Conservation (phyloP, 1,140 invertebrate species). For the Neoseiulus cucumeris region DNA sequence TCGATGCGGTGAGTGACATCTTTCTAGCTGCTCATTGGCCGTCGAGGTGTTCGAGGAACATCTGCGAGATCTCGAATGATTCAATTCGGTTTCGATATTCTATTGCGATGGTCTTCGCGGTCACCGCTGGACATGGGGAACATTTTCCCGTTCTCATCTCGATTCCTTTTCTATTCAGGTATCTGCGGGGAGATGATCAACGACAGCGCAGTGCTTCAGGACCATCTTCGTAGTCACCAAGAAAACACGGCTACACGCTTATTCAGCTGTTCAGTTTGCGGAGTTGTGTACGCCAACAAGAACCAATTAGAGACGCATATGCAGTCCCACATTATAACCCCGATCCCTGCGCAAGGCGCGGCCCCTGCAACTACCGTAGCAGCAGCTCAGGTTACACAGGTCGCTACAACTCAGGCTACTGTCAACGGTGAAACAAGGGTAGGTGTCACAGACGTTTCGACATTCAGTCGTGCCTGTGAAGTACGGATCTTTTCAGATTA, state of each 20-base stretch:
- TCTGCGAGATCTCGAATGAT: too few species aligned
- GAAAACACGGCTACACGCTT: background rate
- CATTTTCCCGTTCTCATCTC: too few species aligned
- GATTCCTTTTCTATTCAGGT: background rate
- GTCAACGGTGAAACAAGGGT: conserved; percentile 11
- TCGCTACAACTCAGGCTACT: background rate
- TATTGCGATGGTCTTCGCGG: too few species aligned
- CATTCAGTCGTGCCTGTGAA: too few species aligned
- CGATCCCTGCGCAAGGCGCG: background rate
- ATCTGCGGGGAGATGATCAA: background rate
- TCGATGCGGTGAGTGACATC: background rate
- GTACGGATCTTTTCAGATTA: too few species aligned
- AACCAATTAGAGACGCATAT: conserved; percentile 7
- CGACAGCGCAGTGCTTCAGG: background rate
- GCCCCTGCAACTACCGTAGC: background rate
- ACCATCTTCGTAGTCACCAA: background rate
- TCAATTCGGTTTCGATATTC: too few species aligned
- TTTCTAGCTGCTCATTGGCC: too few species aligned
- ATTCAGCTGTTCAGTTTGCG: conserved; percentile 9
- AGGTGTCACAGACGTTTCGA: background rate
- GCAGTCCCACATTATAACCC: background rate
- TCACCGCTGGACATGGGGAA: too few species aligned
- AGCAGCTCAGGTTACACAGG: background rate
- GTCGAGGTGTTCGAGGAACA: too few species aligned
- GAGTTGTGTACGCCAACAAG: conserved; percentile 5